Evolutionary conservation across 2,888 invertebrate genomes (phyloP), one percentile per base, ranked within the genome.

Genomic region (Chelonus formosanus): DNA sequence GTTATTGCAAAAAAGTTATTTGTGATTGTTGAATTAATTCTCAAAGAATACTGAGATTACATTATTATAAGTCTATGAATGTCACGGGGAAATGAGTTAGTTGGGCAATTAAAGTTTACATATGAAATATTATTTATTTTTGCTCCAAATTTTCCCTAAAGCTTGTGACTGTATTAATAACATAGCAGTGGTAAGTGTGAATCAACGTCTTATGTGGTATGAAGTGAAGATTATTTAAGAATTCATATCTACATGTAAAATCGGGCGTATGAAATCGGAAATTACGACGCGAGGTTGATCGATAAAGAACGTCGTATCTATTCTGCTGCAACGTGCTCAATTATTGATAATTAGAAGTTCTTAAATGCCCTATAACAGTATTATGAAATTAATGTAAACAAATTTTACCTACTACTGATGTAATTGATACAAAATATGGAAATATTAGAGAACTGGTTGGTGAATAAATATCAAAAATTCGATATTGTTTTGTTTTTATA

Each of bases 291-390:
- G 45, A 66, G n/a, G 45, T 52, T 55, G 36, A 62, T 58, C 40
- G 57, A 32, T 60, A 53, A 53, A 52, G 45, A 58, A 58, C 48
- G 59, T 56, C 52, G 43, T 56, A 65, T 65, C 48, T 57, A 58
- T 59, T 60, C 55, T 63, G 63, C 55, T 68, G 52, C 58, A 63
- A 64, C 53, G 61, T 60, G 67, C 67, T 63, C 59, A 69, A 67
- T 67, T 65, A 67, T 50, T 67, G 57, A 59, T 55, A 58, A 64
- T 65, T 67, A 67, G 66, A 67, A 62, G 48, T 58, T 62, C 57
- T 53, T 58, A 54, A 55, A 57, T 57, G 32, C 63, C 63, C 62
- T 65, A 53, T 65, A 68, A 62, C 68, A 68, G 65, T 68, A 68
- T 65, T 65, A 61, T 61, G 57, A 65, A 61, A 61, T 61, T 63